Evolutionary conservation across 2,113 vertebrate genomes (phyloP), one percentile per base, ranked within the genome.

Genomic region (Malurus cyaneus): DNA sequence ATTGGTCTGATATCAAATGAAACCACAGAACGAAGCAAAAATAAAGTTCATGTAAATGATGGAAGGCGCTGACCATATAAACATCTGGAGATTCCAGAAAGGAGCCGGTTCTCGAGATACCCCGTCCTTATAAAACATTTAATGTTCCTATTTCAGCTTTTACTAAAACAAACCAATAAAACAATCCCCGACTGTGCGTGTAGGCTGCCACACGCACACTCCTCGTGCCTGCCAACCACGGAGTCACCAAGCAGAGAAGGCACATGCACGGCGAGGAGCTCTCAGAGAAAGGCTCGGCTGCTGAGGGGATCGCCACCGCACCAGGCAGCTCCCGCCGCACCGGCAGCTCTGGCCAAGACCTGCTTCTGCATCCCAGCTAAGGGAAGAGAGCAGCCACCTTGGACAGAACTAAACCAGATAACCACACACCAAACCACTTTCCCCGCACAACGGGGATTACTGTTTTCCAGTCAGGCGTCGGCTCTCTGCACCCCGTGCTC

Each of bases 11-110:
- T 84, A 96, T 42, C 84, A 89, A 97, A 95, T 92, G 66, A 89
- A 96, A 94, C 88, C 57, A 92, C 20, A 26, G 89, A 97, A 91
- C 2, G 36, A 97, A 83, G 46, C 49, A 74, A 64, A 95, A 94
- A 60, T 69, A 85, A 93, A 96, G 66, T 15, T 25, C 20, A 28
- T 17, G 74, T n/a, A 52, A 92, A n/a, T 14, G 84, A 86, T 78
- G 90, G 82, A 85, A 91, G 73, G 53, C 0, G 1, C 87, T 88
- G 96, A 95, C 92, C 95, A 93, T 41, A 69, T 73, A 72, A 46
- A 86, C 32, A 46, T 56, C 74, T 59, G 80, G 70, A 92, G 90
- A 86, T 56, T 80, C 12, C 29, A 83, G 70, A 86, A 94, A 83
- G n/a, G 12, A 94, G 62, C 79, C 5, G 0, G 56, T 23, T 93